These are phyloP conservation scores for Cryptophagus acutangulus DNA, from an alignment of 2,888 invertebrate species.

Conservation along the genomic window DNA sequence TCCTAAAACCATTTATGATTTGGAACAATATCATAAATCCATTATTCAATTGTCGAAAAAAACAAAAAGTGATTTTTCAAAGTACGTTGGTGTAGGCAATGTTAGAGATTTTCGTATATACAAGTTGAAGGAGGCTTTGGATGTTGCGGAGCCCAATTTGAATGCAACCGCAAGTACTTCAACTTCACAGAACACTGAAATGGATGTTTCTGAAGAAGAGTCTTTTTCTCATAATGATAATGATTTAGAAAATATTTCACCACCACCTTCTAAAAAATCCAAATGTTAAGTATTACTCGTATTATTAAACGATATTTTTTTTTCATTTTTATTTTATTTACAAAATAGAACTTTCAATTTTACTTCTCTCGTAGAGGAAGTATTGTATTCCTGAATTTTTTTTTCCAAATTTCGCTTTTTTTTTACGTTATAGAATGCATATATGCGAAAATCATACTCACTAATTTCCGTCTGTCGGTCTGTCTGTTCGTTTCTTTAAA, in stretches of 20 bases:
- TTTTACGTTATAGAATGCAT: no score
- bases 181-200: conserved; percentile 8
- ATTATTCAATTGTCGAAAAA: conserved; percentile 57
- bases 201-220: conserved; percentile 9
- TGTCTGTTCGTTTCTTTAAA: no score
- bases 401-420: no score
- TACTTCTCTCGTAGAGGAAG: no score
- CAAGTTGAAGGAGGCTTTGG: conserved; percentile 53
- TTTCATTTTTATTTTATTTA: no score
- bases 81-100: conserved; percentile 57
- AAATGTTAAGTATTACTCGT: no score
- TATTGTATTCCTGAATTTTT: no score
- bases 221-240: conserved; percentile 12
- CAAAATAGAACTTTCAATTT: no score
- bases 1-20: conserved; percentile 60
- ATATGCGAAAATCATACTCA: no score
- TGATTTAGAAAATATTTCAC: conserved; percentile 12
- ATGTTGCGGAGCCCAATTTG: conserved; percentile 29
- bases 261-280: conserved; percentile 26
- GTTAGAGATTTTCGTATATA: conserved; percentile 60
- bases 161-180: no score
- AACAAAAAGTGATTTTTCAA: conserved; percentile 53
- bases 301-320: no score
- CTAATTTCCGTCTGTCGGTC: no score
- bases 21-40: conserved; percentile 59